Base-by-base conservation (phyloP, 2,888 invertebrate species). In the Heliconius ismenius region DNA sequence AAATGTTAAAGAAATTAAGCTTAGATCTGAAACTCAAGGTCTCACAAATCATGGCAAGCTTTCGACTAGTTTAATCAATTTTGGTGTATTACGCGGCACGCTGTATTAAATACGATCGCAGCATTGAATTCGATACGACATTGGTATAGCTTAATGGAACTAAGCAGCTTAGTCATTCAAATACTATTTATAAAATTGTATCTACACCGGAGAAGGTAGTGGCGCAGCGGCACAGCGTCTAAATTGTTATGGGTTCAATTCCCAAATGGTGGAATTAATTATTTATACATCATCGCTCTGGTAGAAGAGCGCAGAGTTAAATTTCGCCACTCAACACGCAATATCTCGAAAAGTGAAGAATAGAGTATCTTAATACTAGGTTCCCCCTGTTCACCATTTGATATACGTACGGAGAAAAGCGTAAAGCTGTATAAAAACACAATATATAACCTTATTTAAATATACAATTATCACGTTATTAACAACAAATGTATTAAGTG, bases 41-140 rank as follows among this genome's bases (percentile, higher is more conserved):
- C 70, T 32, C 58, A 58, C 70, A 58, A 32, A 70, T 64, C 62
- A 70, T 49, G 62, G 65, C 70, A 74, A 74, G 70, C 78, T 78
- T 78, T 76, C 74, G 73, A 76, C 62, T 67, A 64, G 73, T 54
- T 63, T 75, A 77, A 75, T 77, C 73, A 75, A 77, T 77, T 79
- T 73, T 75, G 54, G 75, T 76, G 74, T 69, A 67, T 75, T 64
- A 78, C 64, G 36, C 69, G 58, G 58, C 36, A 4, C 58, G 54
- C 74, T 26, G 63, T 67, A 72, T 24, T 54, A 65, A 74, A 77
- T 39, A 36, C 68, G 70, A 60, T 65, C 65, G 67, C n/a, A 74
- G 28, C 60, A 60, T 72, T 72, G 70, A 13, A 75, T 72, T 76
- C 63, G 76, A 76, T 36, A 54, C 58, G 76, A 72, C 54, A 76